A percentile compares a stretch with the other conserved stretches of the same genome.
Evolutionary conservation across 2,797 vertebrate genomes (phyloP).

Genomic region (Spondyliosoma cantharus): DNA sequence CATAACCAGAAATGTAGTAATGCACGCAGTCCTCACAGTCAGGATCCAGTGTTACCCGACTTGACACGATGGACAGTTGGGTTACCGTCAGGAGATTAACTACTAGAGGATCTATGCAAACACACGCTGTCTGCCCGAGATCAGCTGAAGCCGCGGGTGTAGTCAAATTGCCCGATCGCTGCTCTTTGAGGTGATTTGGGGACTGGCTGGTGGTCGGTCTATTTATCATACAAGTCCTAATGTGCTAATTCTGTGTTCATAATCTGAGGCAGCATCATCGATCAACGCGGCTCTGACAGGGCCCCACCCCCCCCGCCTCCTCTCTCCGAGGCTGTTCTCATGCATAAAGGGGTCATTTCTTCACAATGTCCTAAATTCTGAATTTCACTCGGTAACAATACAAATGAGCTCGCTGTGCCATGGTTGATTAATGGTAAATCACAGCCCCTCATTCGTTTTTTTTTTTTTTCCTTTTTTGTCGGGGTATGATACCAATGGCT

Average conservation of each 20-base stretch:
- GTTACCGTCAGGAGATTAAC: constrained; percentile 10
- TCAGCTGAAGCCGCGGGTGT: constrained; percentile 71
- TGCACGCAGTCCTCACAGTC: constrained; percentile 11
- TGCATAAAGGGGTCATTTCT: constrained; percentile 92
- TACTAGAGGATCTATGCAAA: constrained; percentile 45
- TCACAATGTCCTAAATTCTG: constrained; percentile 92
- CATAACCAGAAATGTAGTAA: neutral
- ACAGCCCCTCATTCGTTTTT: constrained; percentile 57
- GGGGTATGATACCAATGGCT: constrained; percentile 70
- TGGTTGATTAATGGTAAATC: constrained; percentile 92
- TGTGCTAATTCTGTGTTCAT: constrained; percentile 90
- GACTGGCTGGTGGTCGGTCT: constrained; percentile 76
- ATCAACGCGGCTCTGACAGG: constrained; percentile 93
- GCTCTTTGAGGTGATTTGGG: constrained; percentile 73
- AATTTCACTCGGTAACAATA: constrained; percentile 89
- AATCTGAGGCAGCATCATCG: constrained; percentile 89
- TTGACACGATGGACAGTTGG: constrained; percentile 19
- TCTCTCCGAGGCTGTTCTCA: constrained; percentile 83
- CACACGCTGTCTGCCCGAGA: constrained; percentile 43
- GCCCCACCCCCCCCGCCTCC: constrained; percentile 52
- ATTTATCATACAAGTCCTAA: constrained; percentile 89
- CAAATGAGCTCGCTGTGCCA: constrained; percentile 92
- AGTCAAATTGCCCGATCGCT: constrained; percentile 72
- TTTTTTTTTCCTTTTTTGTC: constrained; percentile 28
- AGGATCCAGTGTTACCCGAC: constrained; percentile 13